A percentile compares a stretch with the other conserved stretches of the same genome.
phyloP scores from a whole-genome alignment of 2,888 invertebrate species.

The Drosophila planitibia region DNA sequence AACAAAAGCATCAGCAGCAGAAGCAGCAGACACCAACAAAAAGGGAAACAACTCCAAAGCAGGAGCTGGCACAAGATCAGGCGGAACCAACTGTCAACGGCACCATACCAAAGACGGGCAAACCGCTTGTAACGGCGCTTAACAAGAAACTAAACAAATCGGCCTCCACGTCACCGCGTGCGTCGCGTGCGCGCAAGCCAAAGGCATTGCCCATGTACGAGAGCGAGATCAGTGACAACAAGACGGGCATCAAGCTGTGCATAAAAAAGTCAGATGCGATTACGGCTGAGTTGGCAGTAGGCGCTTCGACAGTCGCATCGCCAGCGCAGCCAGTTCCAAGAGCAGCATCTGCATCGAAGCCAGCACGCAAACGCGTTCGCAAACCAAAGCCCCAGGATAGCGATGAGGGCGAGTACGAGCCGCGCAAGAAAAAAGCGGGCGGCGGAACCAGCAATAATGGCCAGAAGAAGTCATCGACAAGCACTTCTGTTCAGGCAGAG shows the following conservation, averaged over 20 bases:
- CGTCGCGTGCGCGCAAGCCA: conserved; percentile 84
- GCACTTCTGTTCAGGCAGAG: conserved; percentile 29
- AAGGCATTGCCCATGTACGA: conserved; percentile 87
- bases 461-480: conserved; percentile 71
- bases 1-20: not conserved
- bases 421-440: conserved; percentile 82
- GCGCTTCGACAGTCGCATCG: conserved; percentile 20
- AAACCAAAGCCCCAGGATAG: conserved; percentile 85
- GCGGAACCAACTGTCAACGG: conserved; percentile 80
- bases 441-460: conserved; percentile 66
- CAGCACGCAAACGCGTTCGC: conserved; percentile 84
- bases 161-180: conserved; percentile 71
- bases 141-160: conserved; percentile 83
- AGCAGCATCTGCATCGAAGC: conserved; percentile 63
- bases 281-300: conserved; percentile 48
- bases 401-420: conserved; percentile 86
- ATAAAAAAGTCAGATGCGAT: conserved; percentile 84
- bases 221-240: conserved; percentile 87
- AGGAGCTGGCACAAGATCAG: conserved; percentile 19
- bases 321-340: conserved; percentile 31
- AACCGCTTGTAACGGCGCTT: conserved; percentile 82
- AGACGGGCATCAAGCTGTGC: conserved; percentile 85
- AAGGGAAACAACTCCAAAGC: conserved; percentile 32
- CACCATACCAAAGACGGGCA: conserved; percentile 84
- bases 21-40: not conserved